Percentiles rank a stretch among this genome's conserved stretches.
Conservation (phyloP, 2,113 vertebrate species). For the Oreochromis niloticus region DNA sequence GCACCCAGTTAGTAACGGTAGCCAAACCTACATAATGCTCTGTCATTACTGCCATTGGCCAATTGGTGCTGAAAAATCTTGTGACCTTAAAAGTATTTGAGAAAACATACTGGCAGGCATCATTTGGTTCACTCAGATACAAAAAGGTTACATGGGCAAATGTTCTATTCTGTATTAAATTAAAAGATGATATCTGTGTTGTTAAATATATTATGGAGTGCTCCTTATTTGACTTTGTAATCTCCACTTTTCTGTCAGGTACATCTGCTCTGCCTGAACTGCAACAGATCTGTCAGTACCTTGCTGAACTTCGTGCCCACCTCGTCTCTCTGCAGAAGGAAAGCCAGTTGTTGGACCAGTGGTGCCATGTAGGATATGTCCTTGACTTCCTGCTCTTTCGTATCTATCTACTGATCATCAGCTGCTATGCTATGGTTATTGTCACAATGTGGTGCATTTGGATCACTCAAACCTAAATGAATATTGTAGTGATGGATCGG, state of each 20-base stretch:
- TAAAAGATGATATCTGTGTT: not conserved
- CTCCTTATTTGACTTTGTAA: not conserved
- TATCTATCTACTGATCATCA: conserved; percentile 73
- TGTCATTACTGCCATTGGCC: not conserved
- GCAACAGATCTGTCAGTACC: conserved; percentile 69
- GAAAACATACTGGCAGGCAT: not conserved
- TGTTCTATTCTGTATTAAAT: not conserved
- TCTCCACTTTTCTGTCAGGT: not conserved
- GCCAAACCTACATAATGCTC: not conserved
- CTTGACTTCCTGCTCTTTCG: conserved; percentile 78
- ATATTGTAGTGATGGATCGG: not conserved
- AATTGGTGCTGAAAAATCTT: not conserved
- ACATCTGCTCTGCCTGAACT: conserved; percentile 52
- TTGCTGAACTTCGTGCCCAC: conserved; percentile 63
- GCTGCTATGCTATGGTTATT: conserved; percentile 74
- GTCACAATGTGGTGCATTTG: conserved; percentile 81
- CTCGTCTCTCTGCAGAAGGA: conserved; percentile 63
- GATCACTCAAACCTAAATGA: conserved; percentile 57
- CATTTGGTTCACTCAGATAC: not conserved
- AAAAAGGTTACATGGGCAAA: not conserved
- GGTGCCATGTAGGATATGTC: conserved; percentile 78
- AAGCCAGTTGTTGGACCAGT: conserved; percentile 66
- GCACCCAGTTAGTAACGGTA: not conserved
- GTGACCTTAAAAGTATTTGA: not conserved
- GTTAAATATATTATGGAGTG: not conserved